Evolutionary conservation across 1,140 invertebrate genomes (phyloP).

Genomic region (Drosophila insularis): DNA sequence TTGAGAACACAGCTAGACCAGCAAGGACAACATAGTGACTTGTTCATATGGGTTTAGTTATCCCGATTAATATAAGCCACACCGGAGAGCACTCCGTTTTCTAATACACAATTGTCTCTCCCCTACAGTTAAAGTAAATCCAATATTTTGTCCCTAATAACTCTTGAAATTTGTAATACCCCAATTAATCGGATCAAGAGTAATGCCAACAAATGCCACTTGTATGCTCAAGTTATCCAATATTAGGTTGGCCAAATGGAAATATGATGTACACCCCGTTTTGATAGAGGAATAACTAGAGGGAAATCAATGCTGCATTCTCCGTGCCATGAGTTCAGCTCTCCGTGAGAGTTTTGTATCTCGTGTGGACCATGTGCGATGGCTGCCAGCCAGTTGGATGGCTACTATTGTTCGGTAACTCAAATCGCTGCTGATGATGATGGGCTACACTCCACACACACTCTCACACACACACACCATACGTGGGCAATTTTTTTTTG

Average conservation of each 20-base stretch:
- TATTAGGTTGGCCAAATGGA: background rate
- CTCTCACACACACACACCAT: constrained; percentile 34
- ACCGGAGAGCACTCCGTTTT: too few relatives aligned
- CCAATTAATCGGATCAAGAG: too few relatives aligned
- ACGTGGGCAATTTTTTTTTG: constrained; percentile 38
- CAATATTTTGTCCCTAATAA: too few relatives aligned
- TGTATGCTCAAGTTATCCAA: too few relatives aligned
- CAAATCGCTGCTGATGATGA: constrained; percentile 62
- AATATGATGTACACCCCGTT: background rate
- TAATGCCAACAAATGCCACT: too few relatives aligned
- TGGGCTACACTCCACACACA: constrained; percentile 38
- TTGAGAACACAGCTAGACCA: too few relatives aligned
- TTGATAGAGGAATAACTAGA: background rate
- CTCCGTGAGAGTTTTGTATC: constrained; percentile 4
- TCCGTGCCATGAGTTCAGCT: background rate
- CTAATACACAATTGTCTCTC: too few relatives aligned
- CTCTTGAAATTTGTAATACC: too few relatives aligned
- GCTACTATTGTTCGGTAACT: constrained; percentile 55
- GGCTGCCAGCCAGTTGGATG: constrained; percentile 35
- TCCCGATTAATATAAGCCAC: too few relatives aligned
- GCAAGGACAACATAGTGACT: too few relatives aligned
- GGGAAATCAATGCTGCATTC: constrained; percentile 1
- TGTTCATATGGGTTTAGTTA: too few relatives aligned
- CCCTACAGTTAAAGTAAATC: too few relatives aligned
- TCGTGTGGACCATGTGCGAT: constrained; percentile 8